Evolutionary conservation across 2,797 vertebrate species (phyloP), one percentile per base, ranked within the genome.

Genomic region (Heteromormyrus szaboi): DNA sequence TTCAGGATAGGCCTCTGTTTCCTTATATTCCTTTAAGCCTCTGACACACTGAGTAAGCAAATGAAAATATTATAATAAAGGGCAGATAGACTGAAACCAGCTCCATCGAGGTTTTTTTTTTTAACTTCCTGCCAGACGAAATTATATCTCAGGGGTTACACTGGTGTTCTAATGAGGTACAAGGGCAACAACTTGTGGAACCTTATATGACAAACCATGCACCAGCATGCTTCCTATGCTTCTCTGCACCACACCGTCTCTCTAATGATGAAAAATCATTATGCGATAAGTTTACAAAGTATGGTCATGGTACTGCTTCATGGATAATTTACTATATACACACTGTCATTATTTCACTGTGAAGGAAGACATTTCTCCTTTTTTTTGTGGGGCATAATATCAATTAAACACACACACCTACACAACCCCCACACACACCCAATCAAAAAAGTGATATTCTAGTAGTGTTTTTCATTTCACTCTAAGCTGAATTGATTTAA

Each of bases 31-130:
- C 17, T 14, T 88, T 53, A 65, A 84, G 79, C 25, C 53, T 44
- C 54, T 85, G 53, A 85, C 79, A 65, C 37, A 59, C 84, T 59
- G 76, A 65, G 85, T 88, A 59, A 88, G 54, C 54, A 29, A 88
- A 85, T 62, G 54, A 85, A 88, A 88, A 85, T 85, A 14, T 65
- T 88, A 88, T 54, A 46, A 53, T 41, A 88, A 84, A 85, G 48
- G 50, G 84, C 84, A 85, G 48, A 86, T 50, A 86, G 2, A 86
- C 29, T 86, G 48, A 86, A 86, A 86, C 51, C 25, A 56, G 22
- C 25, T 86, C 29, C 84, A 53, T 86, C 11, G 0, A 37, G 84
- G 33, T 12, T 85, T 85, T 85, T 54, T 85, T 54, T 25, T 33
- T 33, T 53, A 25, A 85, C 88, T 88, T 85, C 59, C 12, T 62